Conservation (phyloP, 1,140 invertebrate genomes). For the Maniola jurtina region DNA sequence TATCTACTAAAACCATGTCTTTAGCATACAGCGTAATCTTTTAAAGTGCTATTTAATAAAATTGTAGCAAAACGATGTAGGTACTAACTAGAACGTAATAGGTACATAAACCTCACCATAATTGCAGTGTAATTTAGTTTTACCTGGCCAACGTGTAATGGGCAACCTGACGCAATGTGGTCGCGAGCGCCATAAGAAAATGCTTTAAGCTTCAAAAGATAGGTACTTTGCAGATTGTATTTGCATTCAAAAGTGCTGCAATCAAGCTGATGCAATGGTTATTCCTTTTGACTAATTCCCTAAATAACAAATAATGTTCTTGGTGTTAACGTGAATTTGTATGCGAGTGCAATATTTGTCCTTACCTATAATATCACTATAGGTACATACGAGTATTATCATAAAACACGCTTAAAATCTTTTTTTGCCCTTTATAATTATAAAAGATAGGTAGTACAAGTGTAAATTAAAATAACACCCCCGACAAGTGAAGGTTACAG, state of each 20-base stretch:
- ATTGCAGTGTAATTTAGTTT: slow-evolving; percentile 23
- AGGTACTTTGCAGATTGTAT: slow-evolving; percentile 11
- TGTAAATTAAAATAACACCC: too few relatives aligned
- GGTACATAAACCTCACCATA: slow-evolving; percentile 18
- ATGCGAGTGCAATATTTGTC: too few relatives aligned
- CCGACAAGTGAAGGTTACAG: too few relatives aligned
- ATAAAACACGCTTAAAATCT: too few relatives aligned
- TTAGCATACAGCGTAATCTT: background rate
- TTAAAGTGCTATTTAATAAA: slow-evolving; percentile 4
- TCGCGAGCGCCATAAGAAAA: slow-evolving; percentile 29
- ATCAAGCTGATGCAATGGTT: slow-evolving; percentile 17
- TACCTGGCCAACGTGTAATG: slow-evolving; percentile 15
- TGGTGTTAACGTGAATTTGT: too few relatives aligned
- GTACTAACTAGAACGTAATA: slow-evolving; percentile 7
- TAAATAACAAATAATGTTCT: too few relatives aligned
- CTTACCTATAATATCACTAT: too few relatives aligned
- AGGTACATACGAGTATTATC: too few relatives aligned
- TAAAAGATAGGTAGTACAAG: too few relatives aligned
- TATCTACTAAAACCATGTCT: too few relatives aligned
- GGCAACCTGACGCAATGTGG: slow-evolving; percentile 43
- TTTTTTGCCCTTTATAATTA: too few relatives aligned
- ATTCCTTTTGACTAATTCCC: background rate
- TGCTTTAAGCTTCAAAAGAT: slow-evolving; percentile 2
- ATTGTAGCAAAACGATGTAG: background rate
- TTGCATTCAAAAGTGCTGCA: slow-evolving; percentile 13